Base-by-base conservation (phyloP, 2,888 invertebrate species). In the Eucriotettix oculatus region DNA sequence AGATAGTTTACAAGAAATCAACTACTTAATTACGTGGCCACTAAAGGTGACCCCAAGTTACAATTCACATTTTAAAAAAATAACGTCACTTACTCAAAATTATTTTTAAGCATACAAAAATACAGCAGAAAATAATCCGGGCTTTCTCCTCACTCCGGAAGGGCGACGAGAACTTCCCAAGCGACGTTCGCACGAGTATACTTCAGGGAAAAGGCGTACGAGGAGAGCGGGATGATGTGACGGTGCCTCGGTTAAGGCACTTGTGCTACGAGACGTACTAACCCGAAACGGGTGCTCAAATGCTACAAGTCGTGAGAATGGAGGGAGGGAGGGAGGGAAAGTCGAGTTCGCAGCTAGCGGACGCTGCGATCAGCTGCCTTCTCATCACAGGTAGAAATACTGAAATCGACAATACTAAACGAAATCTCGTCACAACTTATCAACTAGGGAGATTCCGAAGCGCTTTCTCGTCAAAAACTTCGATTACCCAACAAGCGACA, bases 171-270 rank as follows among this genome's bases (percentile, higher is more conserved):
- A 29, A 29, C 29, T 29, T 29, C 29, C 29, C 2, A 29, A 29
- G 29, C 29, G 29, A 29, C 29, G 7, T 29, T 29, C 7, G 7
- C 29, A 29, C 29, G 29, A 29, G 29, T 29, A 29, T 29, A 29
- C 29, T 29, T 29, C 29, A 29, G 29, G 29, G 29, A 7, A 29
- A 7, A 2, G 2, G 29, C 29, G 3, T 29, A 29, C 29, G 29
- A 29, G 29, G 29, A 29, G 29, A 29, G 29, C 7, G 29, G 29
- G 53, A 52, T 61, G 60, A 62, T 65, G 66, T 67, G 67, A 66
- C 66, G 66, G 67, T 68, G 67, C 68, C 68, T 68, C 65, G 62
- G 65, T 63, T 68, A 68, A 68, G 68, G 68, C 68, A 68, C 68
- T 68, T 68, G 68, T 68, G 68, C 68, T 67, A 66, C 65, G 57